Evolutionary conservation across 2,113 vertebrate species (phyloP), one percentile per base, ranked within the genome.

Genomic region (Xiphophorus hellerii): DNA sequence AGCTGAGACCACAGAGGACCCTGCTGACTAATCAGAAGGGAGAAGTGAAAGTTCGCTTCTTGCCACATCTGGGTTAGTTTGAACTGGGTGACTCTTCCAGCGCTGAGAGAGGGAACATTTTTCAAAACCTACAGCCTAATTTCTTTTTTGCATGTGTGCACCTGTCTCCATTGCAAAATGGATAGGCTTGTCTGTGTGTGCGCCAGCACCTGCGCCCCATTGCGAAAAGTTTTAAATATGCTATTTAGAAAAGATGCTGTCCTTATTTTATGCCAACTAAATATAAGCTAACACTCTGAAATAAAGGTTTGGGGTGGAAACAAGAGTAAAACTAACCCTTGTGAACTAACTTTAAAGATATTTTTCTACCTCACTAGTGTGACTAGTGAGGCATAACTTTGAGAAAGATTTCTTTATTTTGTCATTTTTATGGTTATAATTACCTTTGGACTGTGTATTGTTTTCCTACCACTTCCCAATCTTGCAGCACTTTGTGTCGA

Each of bases 1-100:
- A 76, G 83, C 78, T 71, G 75, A 79, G 76, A 77, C 84, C 84
- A 81, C 68, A 87, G 85, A 91, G 80, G 25, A 80, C 81, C 82
- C 81, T 91, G 88, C 92, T 92, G 90, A 92, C 85, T 90, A 85
- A 90, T 90, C 90, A 91, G 81, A 87, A 92, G 81, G 80, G 82
- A 90, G 86, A 93, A 92, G 88, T 81, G 89, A 87, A 90, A 89
- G 86, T 90, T 87, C 35, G 80, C 83, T 88, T 89, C 80, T 88
- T 85, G 88, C 89, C 87, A 92, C 87, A 92, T 92, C 86, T 92
- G 84, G 90, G 90, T 90, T 82, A 85, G 74, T 82, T 80, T 92
- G 89, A 90, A 87, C 85, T 66, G 74, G 54, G 78, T 80, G 87
- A 84, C 87, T 83, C 73, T 62, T 82, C 37, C 63, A 67, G 85